Conservation (phyloP, 1,140 invertebrate species). For the Nixonia krombeini region DNA sequence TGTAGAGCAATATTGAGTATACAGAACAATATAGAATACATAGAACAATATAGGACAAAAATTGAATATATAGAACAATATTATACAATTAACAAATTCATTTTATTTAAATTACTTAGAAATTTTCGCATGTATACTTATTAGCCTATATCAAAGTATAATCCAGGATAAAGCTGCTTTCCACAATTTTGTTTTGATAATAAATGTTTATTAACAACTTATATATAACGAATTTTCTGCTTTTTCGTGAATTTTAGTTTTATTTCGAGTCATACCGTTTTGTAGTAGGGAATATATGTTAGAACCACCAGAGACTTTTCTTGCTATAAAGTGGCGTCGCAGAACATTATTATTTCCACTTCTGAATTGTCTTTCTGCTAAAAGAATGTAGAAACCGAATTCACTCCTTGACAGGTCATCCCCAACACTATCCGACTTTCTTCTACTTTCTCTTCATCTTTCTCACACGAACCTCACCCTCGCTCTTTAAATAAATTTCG, state of each 20-base stretch:
- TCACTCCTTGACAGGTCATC: constrained; percentile 46
- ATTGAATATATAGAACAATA: no score
- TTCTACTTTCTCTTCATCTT: constrained; percentile 25
- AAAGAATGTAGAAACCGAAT: constrained; percentile 45
- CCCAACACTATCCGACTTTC: constrained; percentile 32
- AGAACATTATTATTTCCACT: constrained; percentile 45
- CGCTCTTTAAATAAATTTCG: constrained; percentile 30
- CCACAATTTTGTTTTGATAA: no score
- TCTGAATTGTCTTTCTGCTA: constrained; percentile 41
- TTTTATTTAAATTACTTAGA: no score
- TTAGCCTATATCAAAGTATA: no score
- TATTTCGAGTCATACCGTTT: constrained; percentile 30
- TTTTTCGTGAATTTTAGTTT: constrained; percentile 37
- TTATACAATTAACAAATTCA: no score
- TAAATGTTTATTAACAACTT: no score
- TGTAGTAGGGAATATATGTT: constrained; percentile 37
- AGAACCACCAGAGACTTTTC: constrained; percentile 43
- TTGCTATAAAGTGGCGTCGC: constrained; percentile 38
- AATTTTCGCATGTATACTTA: no score
- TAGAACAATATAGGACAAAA: no score
- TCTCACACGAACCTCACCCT: constrained; percentile 20
- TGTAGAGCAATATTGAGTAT: background rate
- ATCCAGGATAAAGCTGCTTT: no score
- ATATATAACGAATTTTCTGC: constrained; percentile 11
- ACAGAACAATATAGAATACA: no score